Evolutionary conservation across 2,888 invertebrate genomes (phyloP), one percentile per base, ranked within the genome.

Genomic region (Tricholauxania praeusta): DNA sequence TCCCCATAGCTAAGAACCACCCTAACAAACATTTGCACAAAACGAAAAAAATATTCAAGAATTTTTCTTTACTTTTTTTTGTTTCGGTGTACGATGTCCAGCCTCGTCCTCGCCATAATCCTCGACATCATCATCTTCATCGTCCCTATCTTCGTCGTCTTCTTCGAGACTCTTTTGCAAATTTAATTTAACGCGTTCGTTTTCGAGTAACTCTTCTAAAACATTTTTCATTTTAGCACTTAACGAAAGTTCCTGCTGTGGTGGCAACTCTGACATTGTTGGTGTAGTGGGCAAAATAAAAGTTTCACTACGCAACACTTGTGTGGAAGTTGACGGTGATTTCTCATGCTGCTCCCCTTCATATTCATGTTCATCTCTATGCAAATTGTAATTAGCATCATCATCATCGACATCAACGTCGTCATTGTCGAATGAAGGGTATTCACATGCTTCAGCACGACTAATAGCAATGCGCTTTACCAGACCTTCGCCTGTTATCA

Each of bases 141-240:
- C 79, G 5, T 78, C 81, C 19, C 79, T 77, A 6, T 72, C 76
- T 28, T 78, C 77, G 32, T 80, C 79, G 47, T 82, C 77, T 72
- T 85, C 87, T 74, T 83, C 84, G 74, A 87, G 83, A 77, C 87
- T 88, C 77, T 86, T 85, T 78, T 88, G 88, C 78, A 87, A 84
- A 86, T 86, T 88, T 76, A 86, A 85, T 83, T 87, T 87, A 76
- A 88, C 88, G 78, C 87, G 85, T 78, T 88, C 84, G 76, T 88
- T 86, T 75, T 84, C 85, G 70, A 87, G 79, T 73, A 88, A 79
- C 76, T 88, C 88, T 78, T 87, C 85, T 69, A 88, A 83, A 71
- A 88, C 88, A 82, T 87, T 87, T 82, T 88, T 88, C 88, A 88
- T 88, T 86, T 88, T 88, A 69, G 87, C 88, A 82, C 87, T 88